phyloP scores from a whole-genome alignment of 2,888 invertebrate genomes.

The Himalopsyche anomala region DNA sequence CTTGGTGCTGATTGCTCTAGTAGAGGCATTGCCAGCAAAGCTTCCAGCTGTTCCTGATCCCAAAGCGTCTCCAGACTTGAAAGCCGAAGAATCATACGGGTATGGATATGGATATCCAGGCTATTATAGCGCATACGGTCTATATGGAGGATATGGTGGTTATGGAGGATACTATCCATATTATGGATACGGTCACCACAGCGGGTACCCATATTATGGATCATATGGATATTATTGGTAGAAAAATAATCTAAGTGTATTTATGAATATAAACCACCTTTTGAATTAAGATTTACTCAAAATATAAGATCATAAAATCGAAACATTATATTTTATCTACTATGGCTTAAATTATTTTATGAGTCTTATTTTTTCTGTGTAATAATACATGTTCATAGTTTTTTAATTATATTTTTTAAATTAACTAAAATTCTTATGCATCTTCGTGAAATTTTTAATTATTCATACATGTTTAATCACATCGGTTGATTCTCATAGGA shows the following conservation, averaged over 20 bases:
- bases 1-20: not conserved
- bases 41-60: slow-evolving; percentile 68
- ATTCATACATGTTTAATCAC: not conserved
- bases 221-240: slow-evolving; percentile 65
- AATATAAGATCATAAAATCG: too few species aligned
- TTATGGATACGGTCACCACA: slow-evolving; percentile 67
- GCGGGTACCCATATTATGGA: slow-evolving; percentile 66
- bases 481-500: not conserved
- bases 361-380: too few species aligned
- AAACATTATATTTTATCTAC: too few species aligned
- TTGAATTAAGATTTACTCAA: too few species aligned
- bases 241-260: not conserved
- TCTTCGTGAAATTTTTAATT: not conserved
- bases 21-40: slow-evolving; percentile 60
- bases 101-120: slow-evolving; percentile 68
- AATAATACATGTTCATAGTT: too few species aligned
- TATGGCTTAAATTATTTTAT: too few species aligned
- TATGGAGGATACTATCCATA: slow-evolving; percentile 66
- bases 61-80: slow-evolving; percentile 71
- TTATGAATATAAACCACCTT: too few species aligned
- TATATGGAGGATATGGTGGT: slow-evolving; percentile 67
- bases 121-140: slow-evolving; percentile 66
- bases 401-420: too few species aligned
- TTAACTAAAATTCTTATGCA: not conserved
- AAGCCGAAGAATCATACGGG: slow-evolving; percentile 73